These are phyloP conservation scores for Metellina segmentata DNA, from an alignment of 2,888 invertebrate species.

Conservation along the genomic window DNA sequence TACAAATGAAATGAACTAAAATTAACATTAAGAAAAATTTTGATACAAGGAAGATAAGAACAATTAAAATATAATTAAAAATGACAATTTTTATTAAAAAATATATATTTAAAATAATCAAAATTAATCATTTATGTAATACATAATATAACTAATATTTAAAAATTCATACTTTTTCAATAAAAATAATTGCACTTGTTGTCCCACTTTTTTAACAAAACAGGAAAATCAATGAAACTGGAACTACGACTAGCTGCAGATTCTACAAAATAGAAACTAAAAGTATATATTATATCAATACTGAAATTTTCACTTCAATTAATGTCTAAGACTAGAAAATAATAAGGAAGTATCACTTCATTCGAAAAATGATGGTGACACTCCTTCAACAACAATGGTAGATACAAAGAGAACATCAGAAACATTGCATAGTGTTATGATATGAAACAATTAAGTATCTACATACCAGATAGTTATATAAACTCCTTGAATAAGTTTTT, in stretches of 20 bases:
- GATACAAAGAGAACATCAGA: slow-evolving; percentile 27
- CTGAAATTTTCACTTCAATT: slow-evolving; percentile 1
- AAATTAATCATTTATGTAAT: no score
- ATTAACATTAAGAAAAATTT: no score
- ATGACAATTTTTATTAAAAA: no score
- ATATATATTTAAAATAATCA: no score
- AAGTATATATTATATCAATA: background rate
- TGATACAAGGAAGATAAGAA: no score
- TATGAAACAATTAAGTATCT: slow-evolving; percentile 39
- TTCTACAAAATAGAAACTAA: background rate
- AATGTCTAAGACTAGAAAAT: slow-evolving; percentile 27
- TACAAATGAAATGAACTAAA: no score
- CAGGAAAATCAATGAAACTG: slow-evolving; percentile 11
- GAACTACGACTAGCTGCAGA: slow-evolving; percentile 16
- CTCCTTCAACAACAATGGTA: slow-evolving; percentile 16
- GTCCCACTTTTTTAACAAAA: background rate
- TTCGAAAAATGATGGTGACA: background rate
- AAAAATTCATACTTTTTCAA: background rate
- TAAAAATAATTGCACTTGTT: slow-evolving; percentile 24
- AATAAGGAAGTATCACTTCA: background rate
- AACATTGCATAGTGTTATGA: slow-evolving; percentile 29
- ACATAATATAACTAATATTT: no score
- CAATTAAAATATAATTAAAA: no score
- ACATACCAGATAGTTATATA: slow-evolving; percentile 12
- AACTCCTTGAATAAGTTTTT: slow-evolving; percentile 20